Percentiles rank a stretch among this genome's conserved stretches.
Conservation (phyloP, 2,888 invertebrate species). For the Agrilus biguttatus region DNA sequence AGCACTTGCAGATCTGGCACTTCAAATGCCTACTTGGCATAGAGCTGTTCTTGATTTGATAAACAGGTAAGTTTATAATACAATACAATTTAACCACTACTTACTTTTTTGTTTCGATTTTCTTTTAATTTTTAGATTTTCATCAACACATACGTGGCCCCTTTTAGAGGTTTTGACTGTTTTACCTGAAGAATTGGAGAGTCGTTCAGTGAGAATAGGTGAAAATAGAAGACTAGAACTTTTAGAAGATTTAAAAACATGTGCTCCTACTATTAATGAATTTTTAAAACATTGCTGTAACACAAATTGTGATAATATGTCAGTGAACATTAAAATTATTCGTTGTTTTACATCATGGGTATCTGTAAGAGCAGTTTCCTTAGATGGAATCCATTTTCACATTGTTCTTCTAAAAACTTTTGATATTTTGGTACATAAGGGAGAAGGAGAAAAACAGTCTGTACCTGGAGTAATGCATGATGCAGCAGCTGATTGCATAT, state of each 20-base stretch:
- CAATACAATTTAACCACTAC: no score
- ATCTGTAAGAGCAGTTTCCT: constrained; percentile 64
- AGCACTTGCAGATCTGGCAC: constrained; percentile 82
- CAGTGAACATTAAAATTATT: constrained; percentile 58
- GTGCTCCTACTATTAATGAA: constrained; percentile 62
- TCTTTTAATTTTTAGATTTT: constrained; percentile 34
- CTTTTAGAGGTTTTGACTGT: constrained; percentile 85
- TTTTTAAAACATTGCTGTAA: constrained; percentile 67
- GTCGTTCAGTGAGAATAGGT: constrained; percentile 63
- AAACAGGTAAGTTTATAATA: constrained; percentile 26
- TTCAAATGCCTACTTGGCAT: constrained; percentile 90
- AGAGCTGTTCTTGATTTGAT: constrained; percentile 76
- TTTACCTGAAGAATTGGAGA: constrained; percentile 89
- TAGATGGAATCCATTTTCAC: constrained; percentile 59
- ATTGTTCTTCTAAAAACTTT: constrained; percentile 59
- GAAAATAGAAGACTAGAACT: constrained; percentile 82
- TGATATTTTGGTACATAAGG: constrained; percentile 38
- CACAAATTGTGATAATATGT: constrained; percentile 46
- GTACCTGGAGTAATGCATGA: constrained; percentile 51
- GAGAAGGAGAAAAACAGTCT: constrained; percentile 18
- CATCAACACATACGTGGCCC: constrained; percentile 59
- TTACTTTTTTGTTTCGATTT: no score
- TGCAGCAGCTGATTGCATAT: constrained; percentile 81
- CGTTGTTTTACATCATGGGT: constrained; percentile 89
- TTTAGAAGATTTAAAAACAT: constrained; percentile 59